Conservation (phyloP, 2,113 vertebrate species). For the Oxyura jamaicensis region DNA sequence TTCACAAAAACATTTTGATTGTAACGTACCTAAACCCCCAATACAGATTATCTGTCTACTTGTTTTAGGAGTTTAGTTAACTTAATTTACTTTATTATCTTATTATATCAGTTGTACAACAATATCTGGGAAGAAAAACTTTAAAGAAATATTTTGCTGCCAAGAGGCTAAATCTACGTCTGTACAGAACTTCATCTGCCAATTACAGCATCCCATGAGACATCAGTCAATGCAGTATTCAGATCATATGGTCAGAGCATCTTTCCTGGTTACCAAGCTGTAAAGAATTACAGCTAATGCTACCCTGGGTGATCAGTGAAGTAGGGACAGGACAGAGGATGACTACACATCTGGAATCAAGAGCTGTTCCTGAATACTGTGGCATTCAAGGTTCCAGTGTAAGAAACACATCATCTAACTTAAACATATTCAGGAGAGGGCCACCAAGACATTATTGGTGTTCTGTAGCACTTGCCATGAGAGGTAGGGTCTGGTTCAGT, state of each 20-base stretch:
- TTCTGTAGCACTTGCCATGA: not conserved
- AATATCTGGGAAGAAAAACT: not conserved
- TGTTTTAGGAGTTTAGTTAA: not conserved
- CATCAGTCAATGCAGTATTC: not conserved
- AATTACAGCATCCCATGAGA: not conserved
- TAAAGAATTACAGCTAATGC: not conserved
- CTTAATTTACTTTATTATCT: not conserved
- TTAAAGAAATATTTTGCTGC: not conserved
- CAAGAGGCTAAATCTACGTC: not conserved
- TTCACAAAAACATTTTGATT: not conserved
- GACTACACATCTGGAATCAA: not conserved
- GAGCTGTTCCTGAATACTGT: not conserved
- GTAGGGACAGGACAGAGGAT: not conserved
- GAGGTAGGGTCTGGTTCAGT: not conserved
- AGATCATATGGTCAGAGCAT: rapidly evolving
- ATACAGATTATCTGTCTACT: not conserved
- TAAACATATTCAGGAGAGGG: not conserved
- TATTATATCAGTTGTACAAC: not conserved
- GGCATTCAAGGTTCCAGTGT: not conserved
- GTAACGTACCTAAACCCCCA: not conserved
- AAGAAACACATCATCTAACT: not conserved
- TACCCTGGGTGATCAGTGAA: not conserved
- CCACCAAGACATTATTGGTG: rapidly evolving
- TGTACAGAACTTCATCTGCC: not conserved
- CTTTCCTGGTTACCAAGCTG: not conserved